A percentile compares a stretch with the other conserved stretches of the same genome.
phyloP scores from a whole-genome alignment of 2,888 invertebrate species.

The Cephus rjabovi region DNA sequence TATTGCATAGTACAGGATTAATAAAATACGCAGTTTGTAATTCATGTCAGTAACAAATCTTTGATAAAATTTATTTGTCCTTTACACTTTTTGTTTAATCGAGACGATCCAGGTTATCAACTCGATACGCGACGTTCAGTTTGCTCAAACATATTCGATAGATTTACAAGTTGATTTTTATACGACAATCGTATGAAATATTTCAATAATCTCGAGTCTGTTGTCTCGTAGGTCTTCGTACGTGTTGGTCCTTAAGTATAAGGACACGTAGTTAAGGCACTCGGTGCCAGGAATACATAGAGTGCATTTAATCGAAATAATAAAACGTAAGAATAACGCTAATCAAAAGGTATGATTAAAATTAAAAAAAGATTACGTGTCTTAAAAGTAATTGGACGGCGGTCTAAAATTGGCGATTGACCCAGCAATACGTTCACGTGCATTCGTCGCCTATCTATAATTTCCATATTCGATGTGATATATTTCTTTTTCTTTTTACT shows the following conservation, averaged over 20 bases:
- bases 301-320: conserved; percentile 17
- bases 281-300: conserved; percentile 50
- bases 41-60: conserved; percentile 34
- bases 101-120: conserved; percentile 7
- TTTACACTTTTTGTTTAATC: conserved; percentile 23
- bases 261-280: conserved; percentile 49
- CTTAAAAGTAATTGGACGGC: conserved; percentile 60
- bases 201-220: neutral
- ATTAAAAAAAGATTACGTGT: conserved; percentile 13
- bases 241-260: neutral
- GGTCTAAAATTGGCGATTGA: conserved; percentile 5
- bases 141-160: neutral
- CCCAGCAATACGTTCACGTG: neutral
- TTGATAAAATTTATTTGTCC: conserved; percentile 48
- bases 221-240: neutral
- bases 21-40: neutral
- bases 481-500: neutral
- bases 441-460: neutral
- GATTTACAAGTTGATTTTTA: neutral
- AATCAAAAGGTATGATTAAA: neutral
- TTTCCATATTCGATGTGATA: neutral
- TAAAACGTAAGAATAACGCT: conserved; percentile 18
- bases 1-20: neutral
- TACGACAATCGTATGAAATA: neutral
- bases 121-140: conserved; percentile 6